A percentile compares a stretch with the other conserved stretches of the same genome.
Evolutionary conservation across 2,888 invertebrate species (phyloP).

Genomic region (Aphidius colemani): DNA sequence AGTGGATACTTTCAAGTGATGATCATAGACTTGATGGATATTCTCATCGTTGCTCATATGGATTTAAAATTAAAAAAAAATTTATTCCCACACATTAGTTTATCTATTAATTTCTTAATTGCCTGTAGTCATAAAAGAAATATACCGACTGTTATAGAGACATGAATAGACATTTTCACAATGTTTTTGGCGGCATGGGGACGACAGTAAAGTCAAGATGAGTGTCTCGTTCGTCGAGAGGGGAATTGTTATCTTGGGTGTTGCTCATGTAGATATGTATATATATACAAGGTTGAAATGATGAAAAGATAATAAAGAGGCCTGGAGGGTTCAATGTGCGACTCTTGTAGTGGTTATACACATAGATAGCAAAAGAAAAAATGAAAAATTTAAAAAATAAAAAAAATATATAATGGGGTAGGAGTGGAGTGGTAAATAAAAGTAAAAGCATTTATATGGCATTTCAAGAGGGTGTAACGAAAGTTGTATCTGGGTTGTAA

Average conservation of each 20-base stretch:
- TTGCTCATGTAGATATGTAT: slow-evolving; percentile 5
- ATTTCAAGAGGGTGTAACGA: slow-evolving; percentile 19
- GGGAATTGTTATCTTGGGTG: slow-evolving; percentile 13
- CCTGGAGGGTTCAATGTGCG: not conserved
- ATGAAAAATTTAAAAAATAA: no score
- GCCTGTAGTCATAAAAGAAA: slow-evolving; percentile 9
- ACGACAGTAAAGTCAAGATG: slow-evolving; percentile 2
- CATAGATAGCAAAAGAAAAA: not conserved
- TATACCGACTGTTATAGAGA: slow-evolving; percentile 7
- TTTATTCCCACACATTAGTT: no score
- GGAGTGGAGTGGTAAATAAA: no score
- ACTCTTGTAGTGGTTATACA: slow-evolving; percentile 2
- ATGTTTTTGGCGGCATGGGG: slow-evolving; percentile 29
- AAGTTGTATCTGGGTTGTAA: not conserved
- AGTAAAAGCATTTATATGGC: no score
- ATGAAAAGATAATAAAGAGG: slow-evolving; percentile 29
- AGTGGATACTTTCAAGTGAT: no score
- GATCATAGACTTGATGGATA: no score
- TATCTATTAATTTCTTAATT: no score
- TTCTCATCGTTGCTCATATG: no score
- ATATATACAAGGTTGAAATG: slow-evolving; percentile 10
- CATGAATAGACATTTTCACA: slow-evolving; percentile 24
- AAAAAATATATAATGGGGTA: no score
- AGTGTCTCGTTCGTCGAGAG: slow-evolving; percentile 1
- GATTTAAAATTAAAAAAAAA: no score